Conservation (phyloP, 23 tunicate species). For the Ciona savignyi region DNA sequence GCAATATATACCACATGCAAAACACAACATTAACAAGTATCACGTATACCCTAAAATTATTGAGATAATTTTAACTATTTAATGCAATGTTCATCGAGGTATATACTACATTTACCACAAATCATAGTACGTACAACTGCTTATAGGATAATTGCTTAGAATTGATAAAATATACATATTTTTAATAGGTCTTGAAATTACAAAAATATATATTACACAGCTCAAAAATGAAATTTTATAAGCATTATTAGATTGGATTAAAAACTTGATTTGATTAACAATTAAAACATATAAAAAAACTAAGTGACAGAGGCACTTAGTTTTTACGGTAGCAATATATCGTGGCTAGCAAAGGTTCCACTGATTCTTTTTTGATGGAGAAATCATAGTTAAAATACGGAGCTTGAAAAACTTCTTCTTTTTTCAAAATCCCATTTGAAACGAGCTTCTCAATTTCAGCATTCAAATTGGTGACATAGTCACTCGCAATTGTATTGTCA, state of each 20-base stretch:
- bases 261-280: neutral
- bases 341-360: slow-evolving; percentile 2
- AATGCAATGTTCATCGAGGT: too few relatives aligned
- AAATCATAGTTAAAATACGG: slow-evolving; percentile 15
- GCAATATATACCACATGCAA: too few relatives aligned
- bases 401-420: neutral
- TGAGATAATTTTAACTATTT: too few relatives aligned
- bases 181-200: too few relatives aligned
- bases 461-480: slow-evolving; percentile 10
- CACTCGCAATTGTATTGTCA: slow-evolving; percentile 12
- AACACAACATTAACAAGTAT: too few relatives aligned
- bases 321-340: slow-evolving; percentile 8
- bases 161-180: too few relatives aligned
- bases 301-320: neutral
- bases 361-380: neutral
- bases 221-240: too few relatives aligned
- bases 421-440: neutral
- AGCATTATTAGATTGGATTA: neutral
- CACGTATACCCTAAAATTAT: too few relatives aligned
- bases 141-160: too few relatives aligned
- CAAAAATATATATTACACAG: too few relatives aligned
- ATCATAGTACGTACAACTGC: too few relatives aligned
- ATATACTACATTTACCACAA: too few relatives aligned
- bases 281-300: neutral
- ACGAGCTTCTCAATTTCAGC: neutral